Base-by-base conservation (phyloP, 1,140 invertebrate genomes). In the Orius insidiosus region DNA sequence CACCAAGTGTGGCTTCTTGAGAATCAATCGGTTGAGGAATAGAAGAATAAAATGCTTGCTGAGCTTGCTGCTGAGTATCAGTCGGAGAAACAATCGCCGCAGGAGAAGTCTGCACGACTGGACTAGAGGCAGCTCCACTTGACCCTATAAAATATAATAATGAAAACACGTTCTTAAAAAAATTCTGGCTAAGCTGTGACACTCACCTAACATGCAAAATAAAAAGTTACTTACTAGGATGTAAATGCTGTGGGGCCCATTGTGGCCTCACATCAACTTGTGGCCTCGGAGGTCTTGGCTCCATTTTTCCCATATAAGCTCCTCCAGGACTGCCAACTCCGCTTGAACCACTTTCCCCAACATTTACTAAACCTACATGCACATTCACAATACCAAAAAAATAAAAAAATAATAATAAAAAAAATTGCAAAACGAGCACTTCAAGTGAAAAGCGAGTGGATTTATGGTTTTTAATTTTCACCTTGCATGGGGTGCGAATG, bases 401-500 rank as follows among this genome's bases (percentile, higher is more conserved):
- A n/a, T n/a, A n/a, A n/a, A 36, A 38, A n/a, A 44, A 31, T 4
- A 31, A 32, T 18, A 47, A 18, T 13, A 34, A 40, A 10, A n/a
- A 47, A 32, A 40, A 14, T 43, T 42, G n/a, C 9, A 35, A n/a
- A 39, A 39, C 10, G 14, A 35, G 11, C 31, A 14, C 14, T 15
- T n/a, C 6, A 46, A 19, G 14, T 6, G n/a, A 45, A 36, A 34
- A 44, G 10, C n/a, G 18, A 13, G 14, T 44, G 14, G 18, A 47
- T 15, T 36, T 16, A 14, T 16, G 46, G 35, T 13, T 36, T 30
- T 15, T 34, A 37, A 40, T 44, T 42, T 45, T 35, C 19, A 48
- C 44, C 50, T 30, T 42, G 50, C 14, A 46, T 49, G 2, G 57
- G 46, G 64, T 63, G 48, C 63, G 64, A 3, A 56, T 37, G 38